A percentile compares a stretch with the other conserved stretches of the same genome.
These are phyloP conservation scores for Podilymbus podiceps DNA, from an alignment of 2,113 vertebrate species.

Conservation along the genomic window DNA sequence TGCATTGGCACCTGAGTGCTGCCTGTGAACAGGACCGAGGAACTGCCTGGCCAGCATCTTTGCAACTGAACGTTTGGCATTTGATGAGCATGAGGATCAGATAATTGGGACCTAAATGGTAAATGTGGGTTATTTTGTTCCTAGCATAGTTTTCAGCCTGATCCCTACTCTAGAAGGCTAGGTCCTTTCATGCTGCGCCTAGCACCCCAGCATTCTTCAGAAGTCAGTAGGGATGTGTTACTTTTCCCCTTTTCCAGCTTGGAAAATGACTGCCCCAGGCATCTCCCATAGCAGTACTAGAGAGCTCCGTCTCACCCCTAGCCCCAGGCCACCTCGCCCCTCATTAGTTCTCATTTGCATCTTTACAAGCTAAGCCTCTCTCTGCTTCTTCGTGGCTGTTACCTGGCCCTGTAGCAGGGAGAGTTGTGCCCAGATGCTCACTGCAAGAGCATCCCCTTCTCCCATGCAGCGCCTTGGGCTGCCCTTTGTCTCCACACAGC, in stretches of 20 bases:
- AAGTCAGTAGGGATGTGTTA: background rate
- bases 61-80: accelerated
- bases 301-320: background rate
- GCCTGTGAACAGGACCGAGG: background rate
- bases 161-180: background rate
- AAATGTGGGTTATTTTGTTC: background rate
- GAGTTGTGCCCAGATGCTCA: background rate
- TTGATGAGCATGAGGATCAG: background rate
- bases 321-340: background rate
- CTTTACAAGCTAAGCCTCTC: background rate
- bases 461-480: background rate
- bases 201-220: background rate
- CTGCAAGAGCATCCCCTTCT: background rate
- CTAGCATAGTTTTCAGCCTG: background rate
- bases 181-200: background rate
- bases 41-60: background rate
- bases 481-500: background rate
- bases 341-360: background rate
- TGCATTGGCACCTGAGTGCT: background rate
- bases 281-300: accelerated
- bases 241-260: background rate
- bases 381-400: background rate
- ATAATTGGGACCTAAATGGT: background rate
- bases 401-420: background rate
- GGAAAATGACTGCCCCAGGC: background rate